Percentiles rank a stretch among this genome's conserved stretches.
These are phyloP conservation scores for Neoarius graeffei DNA, from an alignment of 2,113 vertebrate genomes.

Conservation along the genomic window DNA sequence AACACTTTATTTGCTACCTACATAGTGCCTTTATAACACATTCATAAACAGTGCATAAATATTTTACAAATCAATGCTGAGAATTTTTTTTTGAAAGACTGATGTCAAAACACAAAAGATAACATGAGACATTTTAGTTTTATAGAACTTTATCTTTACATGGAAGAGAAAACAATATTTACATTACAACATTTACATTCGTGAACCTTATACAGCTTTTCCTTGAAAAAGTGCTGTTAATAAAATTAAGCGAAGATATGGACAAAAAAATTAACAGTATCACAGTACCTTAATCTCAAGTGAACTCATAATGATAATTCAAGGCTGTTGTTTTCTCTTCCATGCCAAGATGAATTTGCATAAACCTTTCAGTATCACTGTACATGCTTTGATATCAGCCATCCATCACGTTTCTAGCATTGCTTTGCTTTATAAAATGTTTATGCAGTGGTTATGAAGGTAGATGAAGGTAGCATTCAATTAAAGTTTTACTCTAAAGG, in stretches of 20 bases:
- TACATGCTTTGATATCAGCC: background rate
- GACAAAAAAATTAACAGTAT: background rate
- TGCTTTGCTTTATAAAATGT: background rate
- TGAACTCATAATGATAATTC: background rate
- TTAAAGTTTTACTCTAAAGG: background rate
- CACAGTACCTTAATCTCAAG: background rate
- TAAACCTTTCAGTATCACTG: background rate
- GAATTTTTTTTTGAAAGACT: background rate
- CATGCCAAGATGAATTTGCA: background rate
- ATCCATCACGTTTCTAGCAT: background rate
- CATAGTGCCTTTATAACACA: background rate
- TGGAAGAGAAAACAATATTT: background rate
- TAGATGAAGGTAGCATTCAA: background rate
- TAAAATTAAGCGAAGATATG: background rate
- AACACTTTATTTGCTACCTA: background rate
- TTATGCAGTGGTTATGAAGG: background rate
- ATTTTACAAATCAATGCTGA: background rate
- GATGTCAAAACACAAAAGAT: background rate
- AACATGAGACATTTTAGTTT: background rate
- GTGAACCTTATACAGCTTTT: background rate
- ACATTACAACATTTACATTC: too few relatives aligned
- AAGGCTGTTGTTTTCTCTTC: background rate
- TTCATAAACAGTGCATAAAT: background rate
- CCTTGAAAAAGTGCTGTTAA: background rate
- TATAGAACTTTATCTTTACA: background rate